Evolutionary conservation across 2,888 invertebrate species (phyloP).

Genomic region (Drosophila prostipennis): DNA sequence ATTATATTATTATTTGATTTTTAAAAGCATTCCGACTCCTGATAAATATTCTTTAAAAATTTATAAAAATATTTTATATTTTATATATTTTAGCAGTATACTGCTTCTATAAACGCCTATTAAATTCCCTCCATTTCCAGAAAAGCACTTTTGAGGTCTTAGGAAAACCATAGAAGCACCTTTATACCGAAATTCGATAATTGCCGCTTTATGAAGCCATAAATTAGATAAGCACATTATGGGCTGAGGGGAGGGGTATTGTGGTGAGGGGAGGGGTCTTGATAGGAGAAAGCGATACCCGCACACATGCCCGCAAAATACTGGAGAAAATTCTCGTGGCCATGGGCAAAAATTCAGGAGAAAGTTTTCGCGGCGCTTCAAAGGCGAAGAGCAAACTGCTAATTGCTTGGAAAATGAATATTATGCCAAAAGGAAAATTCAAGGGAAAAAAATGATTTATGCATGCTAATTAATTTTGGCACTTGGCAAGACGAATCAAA

Average conservation of each 20-base stretch:
- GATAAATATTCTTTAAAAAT: no score
- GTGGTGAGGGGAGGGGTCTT: no score
- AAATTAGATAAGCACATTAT: slow-evolving; percentile 44
- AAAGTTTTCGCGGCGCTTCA: slow-evolving; percentile 28
- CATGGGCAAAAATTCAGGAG: slow-evolving; percentile 16
- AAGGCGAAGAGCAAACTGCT: slow-evolving; percentile 13
- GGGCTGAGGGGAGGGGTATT: not conserved
- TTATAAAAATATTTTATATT: no score
- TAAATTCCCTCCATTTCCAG: not conserved
- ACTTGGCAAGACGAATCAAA: slow-evolving; percentile 16
- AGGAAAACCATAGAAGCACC: slow-evolving; percentile 4
- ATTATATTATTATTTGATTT: no score
- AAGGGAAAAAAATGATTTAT: slow-evolving; percentile 19
- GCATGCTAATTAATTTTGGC: slow-evolving; percentile 41
- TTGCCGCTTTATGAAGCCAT: slow-evolving; percentile 48
- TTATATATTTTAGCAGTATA: no score
- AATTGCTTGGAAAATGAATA: slow-evolving; percentile 39
- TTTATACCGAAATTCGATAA: slow-evolving; percentile 27
- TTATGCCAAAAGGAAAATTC: slow-evolving; percentile 22
- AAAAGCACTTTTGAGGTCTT: not conserved
- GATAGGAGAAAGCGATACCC: slow-evolving; percentile 6
- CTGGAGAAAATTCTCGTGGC: not conserved
- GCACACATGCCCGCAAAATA: slow-evolving; percentile 14
- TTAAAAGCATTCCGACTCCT: no score
- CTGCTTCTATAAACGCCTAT: not conserved